Evolutionary conservation across 2,888 invertebrate genomes (phyloP).

Genomic region (Strigamia maritima): DNA sequence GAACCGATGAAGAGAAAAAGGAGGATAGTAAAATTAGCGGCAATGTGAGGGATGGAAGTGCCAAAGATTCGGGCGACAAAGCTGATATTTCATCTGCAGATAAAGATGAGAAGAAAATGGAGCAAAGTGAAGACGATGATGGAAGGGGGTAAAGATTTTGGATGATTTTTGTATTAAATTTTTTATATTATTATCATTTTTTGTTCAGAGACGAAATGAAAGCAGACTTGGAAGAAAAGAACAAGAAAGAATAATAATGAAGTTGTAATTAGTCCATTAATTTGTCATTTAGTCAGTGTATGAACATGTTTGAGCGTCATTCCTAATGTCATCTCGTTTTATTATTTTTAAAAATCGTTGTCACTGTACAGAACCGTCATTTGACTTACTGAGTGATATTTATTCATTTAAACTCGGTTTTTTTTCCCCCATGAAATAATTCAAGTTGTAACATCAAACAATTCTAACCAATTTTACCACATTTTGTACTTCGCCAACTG

Average conservation of each 20-base stretch:
- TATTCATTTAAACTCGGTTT: neutral
- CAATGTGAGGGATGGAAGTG: neutral
- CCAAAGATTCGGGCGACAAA: neutral
- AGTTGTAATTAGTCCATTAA: neutral
- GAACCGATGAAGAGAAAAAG: constrained; percentile 61
- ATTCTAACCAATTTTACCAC: neutral
- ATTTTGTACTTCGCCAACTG: constrained; percentile 1
- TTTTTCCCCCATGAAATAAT: neutral
- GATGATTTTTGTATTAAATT: neutral
- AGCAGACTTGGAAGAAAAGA: neutral
- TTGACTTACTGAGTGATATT: neutral
- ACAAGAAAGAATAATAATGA: constrained; percentile 8
- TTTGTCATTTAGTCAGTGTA: neutral
- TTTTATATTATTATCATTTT: neutral
- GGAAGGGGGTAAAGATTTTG: constrained; percentile 25
- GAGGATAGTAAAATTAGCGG: constrained; percentile 42
- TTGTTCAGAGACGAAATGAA: constrained; percentile 7
- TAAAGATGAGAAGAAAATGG: constrained; percentile 35
- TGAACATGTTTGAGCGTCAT: neutral
- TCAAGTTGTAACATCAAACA: neutral
- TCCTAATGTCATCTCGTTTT: neutral
- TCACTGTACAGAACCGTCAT: constrained; percentile 6
- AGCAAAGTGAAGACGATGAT: constrained; percentile 13
- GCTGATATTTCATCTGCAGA: neutral
- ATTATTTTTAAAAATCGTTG: neutral